Conservation (phyloP, 1,140 invertebrate genomes). For the Drosophila sp. region DNA sequence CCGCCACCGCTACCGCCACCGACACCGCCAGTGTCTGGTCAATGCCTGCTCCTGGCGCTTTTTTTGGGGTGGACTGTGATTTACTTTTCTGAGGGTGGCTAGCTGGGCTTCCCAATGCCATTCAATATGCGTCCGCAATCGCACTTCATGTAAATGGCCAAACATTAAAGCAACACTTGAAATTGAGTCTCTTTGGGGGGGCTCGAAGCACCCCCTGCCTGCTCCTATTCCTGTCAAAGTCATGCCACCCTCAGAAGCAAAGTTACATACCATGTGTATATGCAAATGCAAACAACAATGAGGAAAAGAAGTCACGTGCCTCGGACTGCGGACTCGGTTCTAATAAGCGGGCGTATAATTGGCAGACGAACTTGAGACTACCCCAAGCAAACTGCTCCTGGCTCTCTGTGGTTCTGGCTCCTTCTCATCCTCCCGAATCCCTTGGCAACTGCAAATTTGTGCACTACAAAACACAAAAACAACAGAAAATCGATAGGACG, state of each 20-base stretch:
- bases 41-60: slow-evolving; percentile 33
- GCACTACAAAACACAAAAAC: slow-evolving; percentile 43
- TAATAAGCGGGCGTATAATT: slow-evolving; percentile 80
- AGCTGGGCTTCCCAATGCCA: background rate
- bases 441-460: slow-evolving; percentile 54
- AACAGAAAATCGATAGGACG: slow-evolving; percentile 66
- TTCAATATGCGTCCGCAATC: slow-evolving; percentile 2
- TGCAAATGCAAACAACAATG: slow-evolving; percentile 76
- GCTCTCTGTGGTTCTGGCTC: background rate
- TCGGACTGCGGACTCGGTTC: slow-evolving; percentile 32
- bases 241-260: slow-evolving; percentile 33
- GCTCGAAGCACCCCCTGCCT: slow-evolving; percentile 16
- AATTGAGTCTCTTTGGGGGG: slow-evolving; percentile 31
- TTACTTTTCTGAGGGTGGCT: slow-evolving; percentile 39
- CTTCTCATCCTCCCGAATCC: slow-evolving; percentile 25
- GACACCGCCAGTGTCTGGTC: slow-evolving; percentile 35
- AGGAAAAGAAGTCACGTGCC: slow-evolving; percentile 76
- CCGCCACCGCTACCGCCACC: background rate
- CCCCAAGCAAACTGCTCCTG: slow-evolving; percentile 47
- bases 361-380: slow-evolving; percentile 80
- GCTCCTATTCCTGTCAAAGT: slow-evolving; percentile 64
- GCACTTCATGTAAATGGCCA: slow-evolving; percentile 63
- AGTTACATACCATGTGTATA: slow-evolving; percentile 14
- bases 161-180: slow-evolving; percentile 61
- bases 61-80: slow-evolving; percentile 42